Evolutionary conservation across 2,888 invertebrate genomes (phyloP).

Genomic region (Tryphoninae sp.): DNA sequence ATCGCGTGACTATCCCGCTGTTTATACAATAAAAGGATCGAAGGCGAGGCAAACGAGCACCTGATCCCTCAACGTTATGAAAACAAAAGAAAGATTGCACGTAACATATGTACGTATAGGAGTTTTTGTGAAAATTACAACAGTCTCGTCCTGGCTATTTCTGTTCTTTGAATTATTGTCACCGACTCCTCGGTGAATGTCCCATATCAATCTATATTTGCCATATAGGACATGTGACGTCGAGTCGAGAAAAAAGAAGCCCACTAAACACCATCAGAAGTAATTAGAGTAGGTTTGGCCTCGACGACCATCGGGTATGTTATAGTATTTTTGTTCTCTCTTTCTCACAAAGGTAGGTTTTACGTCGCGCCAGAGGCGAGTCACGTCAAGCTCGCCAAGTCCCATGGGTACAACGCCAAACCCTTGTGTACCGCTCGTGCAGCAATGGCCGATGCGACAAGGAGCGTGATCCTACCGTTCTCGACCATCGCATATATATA

Average conservation of each 20-base stretch:
- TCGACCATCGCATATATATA: slow-evolving; percentile 68
- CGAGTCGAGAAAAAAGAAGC: slow-evolving; percentile 10
- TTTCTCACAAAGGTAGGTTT: slow-evolving; percentile 64
- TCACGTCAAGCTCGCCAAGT: slow-evolving; percentile 60
- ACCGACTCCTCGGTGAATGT: background rate
- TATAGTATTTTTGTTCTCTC: slow-evolving; percentile 39
- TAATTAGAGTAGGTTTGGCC: slow-evolving; percentile 66
- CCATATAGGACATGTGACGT: slow-evolving; percentile 8
- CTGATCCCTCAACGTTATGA: slow-evolving; percentile 42
- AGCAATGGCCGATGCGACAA: slow-evolving; percentile 66
- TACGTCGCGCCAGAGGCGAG: slow-evolving; percentile 45
- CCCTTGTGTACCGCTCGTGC: slow-evolving; percentile 63
- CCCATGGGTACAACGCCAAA: slow-evolving; percentile 68
- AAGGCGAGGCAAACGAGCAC: slow-evolving; percentile 47
- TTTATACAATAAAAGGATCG: slow-evolving; percentile 40
- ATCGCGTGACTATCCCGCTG: slow-evolving; percentile 56
- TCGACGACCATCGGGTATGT: slow-evolving; percentile 33
- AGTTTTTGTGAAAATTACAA: background rate
- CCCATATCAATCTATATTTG: background rate
- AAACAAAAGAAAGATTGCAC: slow-evolving; percentile 9
- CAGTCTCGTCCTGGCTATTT: background rate
- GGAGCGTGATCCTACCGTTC: slow-evolving; percentile 69
- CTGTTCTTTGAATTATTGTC: too few species aligned
- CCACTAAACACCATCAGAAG: slow-evolving; percentile 53
- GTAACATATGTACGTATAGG: background rate